A percentile compares a stretch with the other conserved stretches of the same genome.
phyloP scores from a whole-genome alignment of 1,140 invertebrate genomes.

The Ctenoplectra terminalis region DNA sequence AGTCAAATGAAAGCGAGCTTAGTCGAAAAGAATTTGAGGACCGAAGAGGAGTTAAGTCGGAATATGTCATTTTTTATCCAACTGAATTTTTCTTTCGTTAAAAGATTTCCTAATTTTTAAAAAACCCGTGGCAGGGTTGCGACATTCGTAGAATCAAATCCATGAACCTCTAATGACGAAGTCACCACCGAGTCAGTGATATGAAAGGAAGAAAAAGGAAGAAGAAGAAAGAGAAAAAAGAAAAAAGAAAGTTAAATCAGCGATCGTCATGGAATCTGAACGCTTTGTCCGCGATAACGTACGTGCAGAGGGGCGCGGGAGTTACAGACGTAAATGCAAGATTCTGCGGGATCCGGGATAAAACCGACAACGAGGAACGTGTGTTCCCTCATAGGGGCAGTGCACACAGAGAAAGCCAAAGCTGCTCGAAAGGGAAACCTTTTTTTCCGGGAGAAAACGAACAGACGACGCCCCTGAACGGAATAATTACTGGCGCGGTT shows the following conservation, averaged over 20 bases:
- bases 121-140: too few species aligned
- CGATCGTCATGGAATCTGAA: background rate
- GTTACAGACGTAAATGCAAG: background rate
- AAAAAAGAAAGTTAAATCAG: background rate
- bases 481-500: slow-evolving; percentile 18
- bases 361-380: background rate
- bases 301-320: background rate
- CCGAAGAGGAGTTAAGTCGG: too few species aligned
- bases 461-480: background rate
- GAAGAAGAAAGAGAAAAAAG: background rate
- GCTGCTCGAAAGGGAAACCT: background rate
- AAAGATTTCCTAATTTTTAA: too few species aligned
- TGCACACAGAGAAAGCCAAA: background rate
- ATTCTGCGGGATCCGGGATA: background rate
- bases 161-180: background rate
- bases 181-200: background rate
- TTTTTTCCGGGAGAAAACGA: background rate
- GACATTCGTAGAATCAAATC: background rate
- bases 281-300: slow-evolving; percentile 8
- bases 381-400: background rate
- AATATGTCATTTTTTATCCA: too few species aligned
- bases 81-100: too few species aligned
- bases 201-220: background rate
- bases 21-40: too few species aligned
- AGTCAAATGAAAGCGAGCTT: too few species aligned